These are phyloP conservation scores for Rhimphoctona megacephalus DNA, from an alignment of 2,888 invertebrate species.

Conservation along the genomic window DNA sequence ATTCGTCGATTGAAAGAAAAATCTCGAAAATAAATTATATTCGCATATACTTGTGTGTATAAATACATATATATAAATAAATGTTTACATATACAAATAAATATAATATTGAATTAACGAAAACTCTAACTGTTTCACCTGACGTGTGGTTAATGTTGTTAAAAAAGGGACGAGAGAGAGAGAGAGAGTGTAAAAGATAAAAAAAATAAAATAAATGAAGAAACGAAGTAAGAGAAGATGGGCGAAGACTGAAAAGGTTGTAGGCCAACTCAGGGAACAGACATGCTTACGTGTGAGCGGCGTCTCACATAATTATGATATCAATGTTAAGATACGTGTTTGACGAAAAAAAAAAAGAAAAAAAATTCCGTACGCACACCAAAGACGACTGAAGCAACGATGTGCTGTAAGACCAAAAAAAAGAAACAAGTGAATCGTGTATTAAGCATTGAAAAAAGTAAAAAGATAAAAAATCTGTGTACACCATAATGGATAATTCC, in stretches of 20 bases:
- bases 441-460: slow-evolving; percentile 52
- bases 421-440: slow-evolving; percentile 66
- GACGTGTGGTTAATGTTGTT: slow-evolving; percentile 73
- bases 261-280: slow-evolving; percentile 83
- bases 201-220: slow-evolving; percentile 40
- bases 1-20: slow-evolving; percentile 8
- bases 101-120: slow-evolving; percentile 28
- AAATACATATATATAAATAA: slow-evolving; percentile 4
- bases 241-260: slow-evolving; percentile 83
- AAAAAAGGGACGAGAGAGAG: slow-evolving; percentile 26
- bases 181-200: slow-evolving; percentile 42
- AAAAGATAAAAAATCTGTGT: slow-evolving; percentile 10
- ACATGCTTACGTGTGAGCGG: slow-evolving; percentile 74
- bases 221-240: slow-evolving; percentile 69
- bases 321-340: slow-evolving; percentile 69
- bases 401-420: slow-evolving; percentile 80
- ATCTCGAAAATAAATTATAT: slow-evolving; percentile 3
- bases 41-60: slow-evolving; percentile 4
- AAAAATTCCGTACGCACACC: slow-evolving; percentile 74
- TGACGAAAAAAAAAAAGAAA: slow-evolving; percentile 63
- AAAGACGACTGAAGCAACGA: slow-evolving; percentile 82
- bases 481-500: slow-evolving; percentile 53
- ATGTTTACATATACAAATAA: background rate
- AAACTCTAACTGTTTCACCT: slow-evolving; percentile 71
- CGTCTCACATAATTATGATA: slow-evolving; percentile 73